Evolutionary conservation across 2,797 vertebrate genomes (phyloP).

Genomic region (Parotocinclus haroldoi): DNA sequence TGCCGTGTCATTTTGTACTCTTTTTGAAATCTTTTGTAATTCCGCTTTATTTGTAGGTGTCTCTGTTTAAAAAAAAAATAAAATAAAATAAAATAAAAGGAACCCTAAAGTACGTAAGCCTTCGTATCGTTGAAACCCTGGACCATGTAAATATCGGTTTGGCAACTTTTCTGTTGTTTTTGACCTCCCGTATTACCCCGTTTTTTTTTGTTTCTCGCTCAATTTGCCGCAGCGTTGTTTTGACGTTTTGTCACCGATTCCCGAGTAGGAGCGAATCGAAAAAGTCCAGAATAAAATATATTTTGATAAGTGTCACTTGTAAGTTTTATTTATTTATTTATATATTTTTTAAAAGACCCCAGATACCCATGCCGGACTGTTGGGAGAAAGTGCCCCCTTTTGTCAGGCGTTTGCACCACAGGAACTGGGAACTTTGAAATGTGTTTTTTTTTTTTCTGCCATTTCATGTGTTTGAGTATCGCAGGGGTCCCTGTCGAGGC

Average conservation of each 20-base stretch:
- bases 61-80: slow-evolving; percentile 57
- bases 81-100: too few species aligned
- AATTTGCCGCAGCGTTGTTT: slow-evolving; percentile 83
- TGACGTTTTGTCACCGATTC: slow-evolving; percentile 85
- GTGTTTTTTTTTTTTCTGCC: too few species aligned
- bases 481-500: too few species aligned
- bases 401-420: too few species aligned
- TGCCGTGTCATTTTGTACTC: slow-evolving; percentile 83
- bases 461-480: too few species aligned
- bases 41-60: slow-evolving; percentile 88
- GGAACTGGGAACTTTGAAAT: too few species aligned
- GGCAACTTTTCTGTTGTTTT: slow-evolving; percentile 50
- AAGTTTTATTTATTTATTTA: slow-evolving; percentile 1
- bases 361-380: too few species aligned
- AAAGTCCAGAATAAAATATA: slow-evolving; percentile 99
- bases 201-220: slow-evolving; percentile 71
- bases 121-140: slow-evolving; percentile 83
- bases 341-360: too few species aligned
- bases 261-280: slow-evolving; percentile 92
- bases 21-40: slow-evolving; percentile 89
- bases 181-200: slow-evolving; percentile 66
- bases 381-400: too few species aligned
- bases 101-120: slow-evolving; percentile 54
- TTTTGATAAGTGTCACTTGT: slow-evolving; percentile 87
- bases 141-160: slow-evolving; percentile 87